Conservation (phyloP, 2,797 vertebrate genomes). For the Heliangelus exortis region DNA sequence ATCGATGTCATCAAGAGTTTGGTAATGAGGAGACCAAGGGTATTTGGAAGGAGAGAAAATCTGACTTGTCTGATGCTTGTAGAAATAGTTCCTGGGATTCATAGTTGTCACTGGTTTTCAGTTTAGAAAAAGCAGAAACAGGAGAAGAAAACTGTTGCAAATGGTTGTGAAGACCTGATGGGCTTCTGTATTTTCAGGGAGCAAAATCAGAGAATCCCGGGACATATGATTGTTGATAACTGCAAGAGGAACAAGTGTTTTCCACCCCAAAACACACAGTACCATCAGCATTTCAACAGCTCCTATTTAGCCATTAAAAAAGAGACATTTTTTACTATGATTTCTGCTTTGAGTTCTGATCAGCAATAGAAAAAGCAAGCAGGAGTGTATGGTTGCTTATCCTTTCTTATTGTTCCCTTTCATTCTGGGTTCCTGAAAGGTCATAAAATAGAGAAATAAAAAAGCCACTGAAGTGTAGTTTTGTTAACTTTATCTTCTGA, state of each 20-base stretch:
- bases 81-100: background rate
- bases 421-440: conserved; percentile 63
- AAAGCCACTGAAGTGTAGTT: conserved; percentile 72
- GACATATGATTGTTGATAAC: conserved; percentile 73
- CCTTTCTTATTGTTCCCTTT: conserved; percentile 72
- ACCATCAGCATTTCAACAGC: conserved; percentile 74
- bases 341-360: conserved; percentile 73
- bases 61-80: background rate
- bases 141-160: conserved; percentile 33
- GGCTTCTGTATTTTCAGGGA: conserved; percentile 25
- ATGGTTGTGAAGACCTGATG: background rate
- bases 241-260: conserved; percentile 75
- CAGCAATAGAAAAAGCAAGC: conserved; percentile 62
- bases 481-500: conserved; percentile 81
- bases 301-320: conserved; percentile 75
- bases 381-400: conserved; percentile 48
- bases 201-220: conserved; percentile 63
- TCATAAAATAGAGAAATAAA: conserved; percentile 78
- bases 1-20: rapidly evolving
- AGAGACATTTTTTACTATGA: conserved; percentile 62
- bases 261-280: conserved; percentile 72
- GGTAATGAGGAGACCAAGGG: background rate
- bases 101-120: background rate
- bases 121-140: conserved; percentile 19
- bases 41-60: background rate